Evolutionary conservation across 1,140 invertebrate species (phyloP).

Genomic region (Ladona fulva): DNA sequence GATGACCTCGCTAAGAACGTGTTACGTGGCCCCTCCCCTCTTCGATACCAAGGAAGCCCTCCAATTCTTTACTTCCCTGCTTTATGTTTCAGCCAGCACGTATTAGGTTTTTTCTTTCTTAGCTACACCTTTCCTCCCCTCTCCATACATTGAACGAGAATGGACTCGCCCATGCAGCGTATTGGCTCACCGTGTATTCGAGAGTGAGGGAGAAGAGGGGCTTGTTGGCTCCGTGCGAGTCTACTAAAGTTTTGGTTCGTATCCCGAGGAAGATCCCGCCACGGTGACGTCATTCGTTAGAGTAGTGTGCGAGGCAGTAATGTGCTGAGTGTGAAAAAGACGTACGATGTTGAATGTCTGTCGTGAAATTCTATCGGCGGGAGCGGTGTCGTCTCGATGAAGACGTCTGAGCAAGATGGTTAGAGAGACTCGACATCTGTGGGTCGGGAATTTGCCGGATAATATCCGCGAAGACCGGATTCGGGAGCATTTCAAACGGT

Average conservation of each 20-base stretch:
- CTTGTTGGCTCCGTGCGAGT: conserved; percentile 19
- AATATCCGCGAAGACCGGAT: conserved; percentile 92
- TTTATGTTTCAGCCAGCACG: background rate
- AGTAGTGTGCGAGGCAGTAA: conserved; percentile 34
- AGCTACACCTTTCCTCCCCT: background rate
- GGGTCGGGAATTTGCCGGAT: conserved; percentile 99
- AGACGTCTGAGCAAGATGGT: conserved; percentile 86
- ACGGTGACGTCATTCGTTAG: conserved; percentile 45
- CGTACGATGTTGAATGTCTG: conserved; percentile 23
- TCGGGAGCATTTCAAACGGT: conserved; percentile 96
- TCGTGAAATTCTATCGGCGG: conserved; percentile 27
- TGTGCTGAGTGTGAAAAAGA: conserved; percentile 24
- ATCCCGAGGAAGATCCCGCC: conserved; percentile 32
- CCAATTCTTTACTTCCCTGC: background rate
- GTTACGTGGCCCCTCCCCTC: background rate
- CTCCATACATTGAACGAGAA: background rate
- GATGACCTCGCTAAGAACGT: background rate
- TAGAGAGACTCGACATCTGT: conserved; percentile 99
- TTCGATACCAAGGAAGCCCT: background rate
- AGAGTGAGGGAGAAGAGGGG: background rate
- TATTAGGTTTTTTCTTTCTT: background rate
- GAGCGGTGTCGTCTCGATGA: conserved; percentile 52
- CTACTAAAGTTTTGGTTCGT: conserved; percentile 15
- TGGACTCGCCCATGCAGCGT: background rate
- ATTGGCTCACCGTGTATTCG: background rate